Evolutionary conservation across 2,888 invertebrate genomes (phyloP).

Genomic region (Deladenus siricidicola): DNA sequence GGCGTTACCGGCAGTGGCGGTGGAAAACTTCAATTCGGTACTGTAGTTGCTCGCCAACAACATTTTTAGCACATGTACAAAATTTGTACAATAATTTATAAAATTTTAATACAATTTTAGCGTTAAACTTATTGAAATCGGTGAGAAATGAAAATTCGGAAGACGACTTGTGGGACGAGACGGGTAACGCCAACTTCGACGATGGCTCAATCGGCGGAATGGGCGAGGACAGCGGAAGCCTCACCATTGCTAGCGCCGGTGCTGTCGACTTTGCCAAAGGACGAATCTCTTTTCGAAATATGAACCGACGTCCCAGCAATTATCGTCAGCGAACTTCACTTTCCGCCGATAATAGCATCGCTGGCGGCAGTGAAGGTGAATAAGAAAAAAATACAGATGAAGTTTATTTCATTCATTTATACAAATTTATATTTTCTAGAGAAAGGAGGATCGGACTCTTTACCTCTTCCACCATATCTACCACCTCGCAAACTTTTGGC

Average conservation of each 20-base stretch:
- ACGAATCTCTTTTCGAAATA: conserved; percentile 28
- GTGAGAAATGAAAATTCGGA: conserved; percentile 54
- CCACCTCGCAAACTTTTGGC: conserved; percentile 14
- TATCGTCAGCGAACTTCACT: conserved; percentile 23
- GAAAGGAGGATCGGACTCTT: too few relatives aligned
- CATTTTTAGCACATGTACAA: background rate
- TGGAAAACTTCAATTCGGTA: conserved; percentile 56
- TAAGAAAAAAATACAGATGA: background rate
- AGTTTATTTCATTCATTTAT: too few relatives aligned
- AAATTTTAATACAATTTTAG: conserved; percentile 27
- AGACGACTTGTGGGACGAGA: conserved; percentile 20
- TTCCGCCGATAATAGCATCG: conserved; percentile 18
- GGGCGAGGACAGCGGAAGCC: conserved; percentile 18
- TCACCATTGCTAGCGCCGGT: background rate
- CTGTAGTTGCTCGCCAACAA: too few relatives aligned
- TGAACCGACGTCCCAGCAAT: conserved; percentile 18
- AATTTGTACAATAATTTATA: background rate
- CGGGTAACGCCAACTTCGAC: conserved; percentile 7
- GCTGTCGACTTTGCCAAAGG: background rate
- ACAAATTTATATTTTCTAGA: too few relatives aligned
- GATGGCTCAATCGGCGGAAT: conserved; percentile 11
- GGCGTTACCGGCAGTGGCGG: conserved; percentile 25
- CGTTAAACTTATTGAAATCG: conserved; percentile 47
- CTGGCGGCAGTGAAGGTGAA: background rate
- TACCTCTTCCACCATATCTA: conserved; percentile 9